Conservation (phyloP, 2,797 vertebrate species). For the Pyrrhura leucotis region DNA sequence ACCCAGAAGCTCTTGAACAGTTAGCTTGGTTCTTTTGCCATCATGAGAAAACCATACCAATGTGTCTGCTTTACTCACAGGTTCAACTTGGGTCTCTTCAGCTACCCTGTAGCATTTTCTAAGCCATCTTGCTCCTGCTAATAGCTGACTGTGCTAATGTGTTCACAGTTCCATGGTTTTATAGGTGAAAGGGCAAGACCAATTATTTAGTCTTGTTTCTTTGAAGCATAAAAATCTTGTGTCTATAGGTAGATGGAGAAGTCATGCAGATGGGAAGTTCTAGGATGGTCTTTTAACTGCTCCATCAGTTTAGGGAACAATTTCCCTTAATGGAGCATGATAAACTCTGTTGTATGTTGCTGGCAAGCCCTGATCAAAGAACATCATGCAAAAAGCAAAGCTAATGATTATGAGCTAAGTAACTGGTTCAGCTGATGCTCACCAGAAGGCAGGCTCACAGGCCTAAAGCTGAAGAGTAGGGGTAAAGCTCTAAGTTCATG, state of each 20-base stretch:
- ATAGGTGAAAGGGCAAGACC: background rate
- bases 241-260: background rate
- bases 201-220: background rate
- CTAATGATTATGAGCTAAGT: background rate
- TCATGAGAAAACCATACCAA: background rate
- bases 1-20: background rate
- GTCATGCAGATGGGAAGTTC: background rate
- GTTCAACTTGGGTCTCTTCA: background rate
- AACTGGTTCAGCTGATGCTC: background rate
- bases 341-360: background rate
- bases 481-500: background rate
- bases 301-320: background rate
- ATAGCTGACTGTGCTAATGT: background rate
- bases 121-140: background rate
- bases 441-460: background rate
- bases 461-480: background rate
- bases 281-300: background rate
- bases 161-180: rapidly evolving
- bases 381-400: background rate
- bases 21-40: background rate
- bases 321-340: background rate
- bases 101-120: background rate
- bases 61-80: background rate
- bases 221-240: background rate
- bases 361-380: background rate